A percentile compares a stretch with the other conserved stretches of the same genome.
Conservation (phyloP, 2,888 invertebrate genomes). For the Rotaria macrura region DNA sequence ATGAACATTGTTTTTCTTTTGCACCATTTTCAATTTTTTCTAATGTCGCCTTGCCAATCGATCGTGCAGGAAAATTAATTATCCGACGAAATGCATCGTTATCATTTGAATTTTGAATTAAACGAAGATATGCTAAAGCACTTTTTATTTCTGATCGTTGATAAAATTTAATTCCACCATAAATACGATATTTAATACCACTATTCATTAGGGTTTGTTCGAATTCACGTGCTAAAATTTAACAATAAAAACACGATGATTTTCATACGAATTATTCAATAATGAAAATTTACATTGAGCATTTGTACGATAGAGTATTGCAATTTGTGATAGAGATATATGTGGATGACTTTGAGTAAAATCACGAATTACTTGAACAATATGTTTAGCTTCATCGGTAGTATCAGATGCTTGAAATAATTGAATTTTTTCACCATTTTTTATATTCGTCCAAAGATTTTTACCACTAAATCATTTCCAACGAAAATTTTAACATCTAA, state of each 20-base stretch:
- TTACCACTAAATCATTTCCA: too few species aligned
- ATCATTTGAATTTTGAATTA: conserved; percentile 33
- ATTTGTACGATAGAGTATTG: conserved; percentile 34
- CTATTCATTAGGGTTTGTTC: conserved; percentile 21
- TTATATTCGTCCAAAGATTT: not conserved
- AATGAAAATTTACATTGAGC: conserved; percentile 25
- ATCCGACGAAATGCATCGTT: conserved; percentile 32
- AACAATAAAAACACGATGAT: not conserved
- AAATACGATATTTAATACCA: conserved; percentile 33
- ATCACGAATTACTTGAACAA: not conserved
- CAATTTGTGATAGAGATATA: conserved; percentile 8
- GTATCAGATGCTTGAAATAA: not conserved
- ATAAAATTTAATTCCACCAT: conserved; percentile 34
- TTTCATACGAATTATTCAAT: not conserved
- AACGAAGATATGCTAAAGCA: conserved; percentile 34
- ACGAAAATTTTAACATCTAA: too few species aligned
- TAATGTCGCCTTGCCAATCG: conserved; percentile 21
- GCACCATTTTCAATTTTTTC: conserved; percentile 23
- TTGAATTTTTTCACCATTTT: not conserved
- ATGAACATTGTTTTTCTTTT: not conserved
- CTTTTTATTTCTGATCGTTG: conserved; percentile 34
- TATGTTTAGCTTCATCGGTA: not conserved
- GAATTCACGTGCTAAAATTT: conserved; percentile 22
- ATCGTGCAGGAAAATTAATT: conserved; percentile 28
- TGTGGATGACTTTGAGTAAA: not conserved